Evolutionary conservation across 2,888 invertebrate species (phyloP).

Genomic region (Agapetus fuscipes): DNA sequence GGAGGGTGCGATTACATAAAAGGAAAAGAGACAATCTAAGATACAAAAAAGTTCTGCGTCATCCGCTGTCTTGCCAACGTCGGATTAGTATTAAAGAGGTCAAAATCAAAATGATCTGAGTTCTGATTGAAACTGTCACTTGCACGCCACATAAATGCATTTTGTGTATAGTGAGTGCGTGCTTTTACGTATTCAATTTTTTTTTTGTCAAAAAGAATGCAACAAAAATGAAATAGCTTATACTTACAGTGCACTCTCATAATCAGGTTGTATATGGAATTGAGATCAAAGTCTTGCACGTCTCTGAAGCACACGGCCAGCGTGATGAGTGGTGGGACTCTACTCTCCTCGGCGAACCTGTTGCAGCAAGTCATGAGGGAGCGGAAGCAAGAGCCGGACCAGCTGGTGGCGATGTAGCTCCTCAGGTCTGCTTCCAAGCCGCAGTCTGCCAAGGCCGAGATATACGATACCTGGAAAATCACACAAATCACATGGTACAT

Average conservation of each 20-base stretch:
- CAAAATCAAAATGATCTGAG: too few relatives aligned
- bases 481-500: background rate
- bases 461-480: constrained; percentile 34
- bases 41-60: too few relatives aligned
- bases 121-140: too few relatives aligned
- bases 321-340: constrained; percentile 29
- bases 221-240: too few relatives aligned
- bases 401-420: constrained; percentile 30
- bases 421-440: constrained; percentile 42
- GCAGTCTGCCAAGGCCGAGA: constrained; percentile 45
- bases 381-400: background rate
- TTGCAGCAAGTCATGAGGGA: constrained; percentile 39
- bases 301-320: constrained; percentile 33
- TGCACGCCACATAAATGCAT: too few relatives aligned
- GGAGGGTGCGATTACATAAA: too few relatives aligned
- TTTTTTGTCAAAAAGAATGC: too few relatives aligned
- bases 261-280: constrained; percentile 38
- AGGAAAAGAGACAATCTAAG: too few relatives aligned
- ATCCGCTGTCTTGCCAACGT: too few relatives aligned
- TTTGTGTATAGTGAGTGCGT: too few relatives aligned
- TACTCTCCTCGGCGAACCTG: constrained; percentile 35
- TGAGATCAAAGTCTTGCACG: constrained; percentile 31
- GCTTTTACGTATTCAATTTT: too few relatives aligned
- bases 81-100: too few relatives aligned
- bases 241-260: constrained; percentile 44